A percentile compares a stretch with the other conserved stretches of the same genome.
phyloP scores from a whole-genome alignment of 2,888 invertebrate species.

The Tetragnatha montana region DNA sequence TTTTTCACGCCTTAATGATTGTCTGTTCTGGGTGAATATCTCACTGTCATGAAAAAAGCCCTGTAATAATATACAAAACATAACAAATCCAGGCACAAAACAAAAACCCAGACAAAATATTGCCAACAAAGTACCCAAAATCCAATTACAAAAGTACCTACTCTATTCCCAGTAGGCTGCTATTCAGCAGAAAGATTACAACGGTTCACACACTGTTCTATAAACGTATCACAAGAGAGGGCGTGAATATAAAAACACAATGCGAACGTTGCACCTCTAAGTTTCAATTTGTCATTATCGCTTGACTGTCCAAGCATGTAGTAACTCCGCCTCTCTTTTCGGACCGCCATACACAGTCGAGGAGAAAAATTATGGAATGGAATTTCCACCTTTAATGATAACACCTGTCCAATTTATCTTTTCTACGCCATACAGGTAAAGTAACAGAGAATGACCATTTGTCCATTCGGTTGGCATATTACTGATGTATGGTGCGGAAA shows the following conservation, averaged over 20 bases:
- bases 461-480: no score
- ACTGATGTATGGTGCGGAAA: no score
- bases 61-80: no score
- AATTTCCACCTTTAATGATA: conserved; percentile 20
- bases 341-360: conserved; percentile 6
- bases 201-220: background rate
- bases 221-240: background rate
- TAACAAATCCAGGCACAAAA: no score
- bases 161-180: background rate
- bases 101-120: no score
- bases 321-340: conserved; percentile 33
- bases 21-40: no score
- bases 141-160: background rate
- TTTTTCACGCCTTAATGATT: no score
- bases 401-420: conserved; percentile 20
- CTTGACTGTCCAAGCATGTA: conserved; percentile 27
- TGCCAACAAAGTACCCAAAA: no score
- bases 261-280: background rate
- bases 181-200: background rate
- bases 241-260: background rate
- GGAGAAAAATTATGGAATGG: conserved; percentile 1
- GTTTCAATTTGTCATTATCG: conserved; percentile 6
- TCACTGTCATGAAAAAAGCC: no score
- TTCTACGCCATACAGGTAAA: conserved; percentile 4
- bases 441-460: background rate